These are phyloP conservation scores for Coelopa frigida DNA, from an alignment of 1,140 invertebrate genomes.

Conservation along the genomic window DNA sequence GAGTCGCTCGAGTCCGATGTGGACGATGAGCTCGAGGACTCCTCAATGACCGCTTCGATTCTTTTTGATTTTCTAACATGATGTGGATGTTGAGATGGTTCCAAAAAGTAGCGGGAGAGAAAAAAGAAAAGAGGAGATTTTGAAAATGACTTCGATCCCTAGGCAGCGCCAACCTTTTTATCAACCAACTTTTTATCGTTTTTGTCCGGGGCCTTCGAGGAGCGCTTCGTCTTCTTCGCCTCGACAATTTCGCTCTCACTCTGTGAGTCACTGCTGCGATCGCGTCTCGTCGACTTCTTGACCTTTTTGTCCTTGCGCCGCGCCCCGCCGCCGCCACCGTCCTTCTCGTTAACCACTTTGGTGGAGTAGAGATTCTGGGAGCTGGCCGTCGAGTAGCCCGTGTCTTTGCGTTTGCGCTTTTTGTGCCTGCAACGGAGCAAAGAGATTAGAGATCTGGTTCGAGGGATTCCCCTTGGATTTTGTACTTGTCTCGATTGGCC, in stretches of 20 bases:
- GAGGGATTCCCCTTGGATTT: not conserved
- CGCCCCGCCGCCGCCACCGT: no score
- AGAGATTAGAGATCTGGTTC: not conserved
- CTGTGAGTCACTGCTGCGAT: slow-evolving; percentile 31
- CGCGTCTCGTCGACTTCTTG: slow-evolving; percentile 36
- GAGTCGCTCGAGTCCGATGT: slow-evolving; percentile 36
- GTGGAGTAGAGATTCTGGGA: slow-evolving; percentile 47
- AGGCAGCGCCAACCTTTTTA: slow-evolving; percentile 10
- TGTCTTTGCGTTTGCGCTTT: slow-evolving; percentile 52
- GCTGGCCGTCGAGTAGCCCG: slow-evolving; percentile 58
- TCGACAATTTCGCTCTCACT: slow-evolving; percentile 30
- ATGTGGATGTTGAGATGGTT: not conserved
- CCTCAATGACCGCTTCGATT: slow-evolving; percentile 37
- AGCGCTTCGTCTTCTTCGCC: slow-evolving; percentile 32
- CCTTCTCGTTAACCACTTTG: slow-evolving; percentile 34
- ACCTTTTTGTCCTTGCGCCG: slow-evolving; percentile 37
- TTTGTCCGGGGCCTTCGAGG: slow-evolving; percentile 25
- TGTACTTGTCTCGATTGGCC: slow-evolving; percentile 30
- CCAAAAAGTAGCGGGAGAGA: slow-evolving; percentile 4
- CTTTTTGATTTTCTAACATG: slow-evolving; percentile 29
- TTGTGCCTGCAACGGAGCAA: slow-evolving; percentile 2
- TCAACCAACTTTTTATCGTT: slow-evolving; percentile 25
- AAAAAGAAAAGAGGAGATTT: slow-evolving; percentile 9
- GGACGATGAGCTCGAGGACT: slow-evolving; percentile 28
- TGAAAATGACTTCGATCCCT: slow-evolving; percentile 10